Evolutionary conservation across 2,888 invertebrate species (phyloP).

Genomic region (Adelognathus sp.): DNA sequence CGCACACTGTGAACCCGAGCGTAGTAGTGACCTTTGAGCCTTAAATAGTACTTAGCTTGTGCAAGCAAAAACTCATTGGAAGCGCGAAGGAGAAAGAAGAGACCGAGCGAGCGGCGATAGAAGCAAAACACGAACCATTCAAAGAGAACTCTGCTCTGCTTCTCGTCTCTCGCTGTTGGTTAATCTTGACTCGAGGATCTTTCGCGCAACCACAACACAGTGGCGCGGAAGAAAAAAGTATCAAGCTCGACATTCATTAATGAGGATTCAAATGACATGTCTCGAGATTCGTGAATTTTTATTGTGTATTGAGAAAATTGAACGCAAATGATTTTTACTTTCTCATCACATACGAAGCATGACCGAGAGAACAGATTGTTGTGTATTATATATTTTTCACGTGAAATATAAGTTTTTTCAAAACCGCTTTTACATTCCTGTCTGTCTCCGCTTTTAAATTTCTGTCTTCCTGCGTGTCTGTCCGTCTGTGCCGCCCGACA

Average conservation of each 20-base stretch:
- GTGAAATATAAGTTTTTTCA: too few relatives aligned
- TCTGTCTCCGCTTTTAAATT: too few relatives aligned
- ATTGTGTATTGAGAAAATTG: not conserved
- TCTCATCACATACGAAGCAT: not conserved
- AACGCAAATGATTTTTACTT: not conserved
- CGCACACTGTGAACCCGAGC: constrained; percentile 25
- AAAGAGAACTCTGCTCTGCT: not conserved
- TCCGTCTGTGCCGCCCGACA: too few relatives aligned
- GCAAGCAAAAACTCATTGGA: constrained; percentile 56
- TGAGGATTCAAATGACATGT: not conserved
- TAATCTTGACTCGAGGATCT: constrained; percentile 25
- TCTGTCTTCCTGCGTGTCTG: too few relatives aligned
- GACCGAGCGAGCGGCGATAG: not conserved
- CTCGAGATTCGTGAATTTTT: not conserved
- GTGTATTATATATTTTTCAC: too few relatives aligned
- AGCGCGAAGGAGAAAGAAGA: not conserved
- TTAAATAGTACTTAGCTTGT: constrained; percentile 59
- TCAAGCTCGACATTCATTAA: not conserved
- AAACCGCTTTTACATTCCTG: too few relatives aligned
- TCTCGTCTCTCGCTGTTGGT: not conserved
- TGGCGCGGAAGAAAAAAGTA: not conserved
- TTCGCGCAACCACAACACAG: not conserved
- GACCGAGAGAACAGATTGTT: too few relatives aligned
- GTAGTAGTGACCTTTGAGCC: constrained; percentile 65
- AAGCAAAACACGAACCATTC: constrained; percentile 4